Evolutionary conservation across 2,888 invertebrate genomes (phyloP), one percentile per base, ranked within the genome.

Genomic region (Campoplex capitator): DNA sequence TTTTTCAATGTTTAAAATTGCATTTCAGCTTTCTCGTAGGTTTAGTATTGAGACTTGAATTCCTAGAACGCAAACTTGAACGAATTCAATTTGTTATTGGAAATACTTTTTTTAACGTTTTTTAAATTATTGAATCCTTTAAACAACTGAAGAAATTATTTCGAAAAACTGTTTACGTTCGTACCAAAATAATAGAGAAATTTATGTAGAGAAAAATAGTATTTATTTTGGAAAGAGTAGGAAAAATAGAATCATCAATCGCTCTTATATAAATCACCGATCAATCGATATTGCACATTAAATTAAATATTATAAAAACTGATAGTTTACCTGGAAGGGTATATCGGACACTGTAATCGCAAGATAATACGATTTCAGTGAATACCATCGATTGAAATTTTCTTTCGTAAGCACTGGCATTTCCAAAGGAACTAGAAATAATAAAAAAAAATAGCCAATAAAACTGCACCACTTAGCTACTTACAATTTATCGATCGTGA

Each of bases 341-440:
- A 99, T 96, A 95, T 99, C 99, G 0, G 99, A 99, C 85, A 99
- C 96, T 0, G 99, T 99, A 92, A 99, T 99, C 28, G 99, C 99
- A 91, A 99, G 95, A 94, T 99, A 99, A 94, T 99, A 99, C 0
- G 98, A 97, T 90, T 98, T 97, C 54, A 99, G 95, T 65, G 99
- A 99, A 94, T 99, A 99, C 99, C 99, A 99, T 91, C 99, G 96
- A 95, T 99, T 99, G 94, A 99, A 98, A 94, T 99, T 98, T 95
- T 99, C 99, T 92, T 99, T 97, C 75, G 99, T 96, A 91, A 99
- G 96, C 78, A 99, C 99, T 0, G 98, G 98, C 97, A 99, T 97
- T 95, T 99, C 99, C 90, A 99, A 95, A 0, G 99, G 99, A 95
- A 99, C 98, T 98, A 95, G 35, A 95, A 95, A 92, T 58, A 1